These are phyloP conservation scores for Clavelina lepadiformis DNA, from an alignment of 23 tunicate species.

Conservation along the genomic window DNA sequence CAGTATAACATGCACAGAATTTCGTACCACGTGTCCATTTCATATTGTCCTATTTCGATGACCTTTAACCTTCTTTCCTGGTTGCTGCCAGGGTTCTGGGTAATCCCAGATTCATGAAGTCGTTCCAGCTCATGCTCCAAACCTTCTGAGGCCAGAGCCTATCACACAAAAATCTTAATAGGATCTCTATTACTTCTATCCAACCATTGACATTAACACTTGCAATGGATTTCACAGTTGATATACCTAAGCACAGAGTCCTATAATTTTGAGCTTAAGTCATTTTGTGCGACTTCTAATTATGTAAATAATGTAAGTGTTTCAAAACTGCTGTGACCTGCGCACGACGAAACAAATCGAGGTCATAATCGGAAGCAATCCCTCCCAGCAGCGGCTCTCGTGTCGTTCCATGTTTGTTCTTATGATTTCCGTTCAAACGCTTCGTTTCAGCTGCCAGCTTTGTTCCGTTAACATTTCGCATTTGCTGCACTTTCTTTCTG, in stretches of 20 bases:
- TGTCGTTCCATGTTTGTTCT: conserved; percentile 32
- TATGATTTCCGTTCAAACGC: conserved; percentile 27
- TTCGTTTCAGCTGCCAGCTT: conserved; percentile 26
- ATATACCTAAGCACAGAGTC: too few relatives aligned
- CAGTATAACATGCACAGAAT: background rate
- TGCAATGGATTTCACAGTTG: too few relatives aligned
- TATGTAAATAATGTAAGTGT: background rate
- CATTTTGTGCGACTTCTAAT: too few relatives aligned
- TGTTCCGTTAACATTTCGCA: conserved; percentile 5
- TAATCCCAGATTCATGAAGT: conserved; percentile 36
- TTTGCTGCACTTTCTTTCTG: conserved; percentile 35
- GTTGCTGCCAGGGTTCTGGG: conserved; percentile 5
- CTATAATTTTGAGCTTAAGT: too few relatives aligned
- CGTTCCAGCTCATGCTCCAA: conserved; percentile 54
- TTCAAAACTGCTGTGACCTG: conserved; percentile 31
- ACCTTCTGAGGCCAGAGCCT: conserved; percentile 60
- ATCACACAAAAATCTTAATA: too few relatives aligned
- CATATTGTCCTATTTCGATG: conserved; percentile 86
- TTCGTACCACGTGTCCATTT: conserved; percentile 85
- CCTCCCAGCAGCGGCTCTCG: conserved; percentile 77
- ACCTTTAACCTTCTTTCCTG: conserved; percentile 49
- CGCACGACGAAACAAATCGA: conserved; percentile 84
- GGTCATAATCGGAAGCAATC: conserved; percentile 81
- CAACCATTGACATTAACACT: too few relatives aligned
- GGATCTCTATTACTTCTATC: too few relatives aligned